phyloP scores from a whole-genome alignment of 1,140 invertebrate species.

The Laupala kohalensis region DNA sequence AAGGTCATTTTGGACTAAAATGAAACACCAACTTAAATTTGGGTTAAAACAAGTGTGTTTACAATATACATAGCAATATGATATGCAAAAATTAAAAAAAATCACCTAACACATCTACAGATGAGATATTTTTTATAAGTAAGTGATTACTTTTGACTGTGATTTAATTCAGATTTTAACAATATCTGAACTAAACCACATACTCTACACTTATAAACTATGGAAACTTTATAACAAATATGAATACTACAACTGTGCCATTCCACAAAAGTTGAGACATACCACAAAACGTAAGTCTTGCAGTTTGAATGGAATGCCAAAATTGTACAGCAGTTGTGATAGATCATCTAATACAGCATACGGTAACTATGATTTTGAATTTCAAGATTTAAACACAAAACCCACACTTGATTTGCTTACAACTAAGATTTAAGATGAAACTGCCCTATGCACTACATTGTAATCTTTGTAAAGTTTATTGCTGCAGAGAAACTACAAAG shows the following conservation, averaged over 20 bases:
- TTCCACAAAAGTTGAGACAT: neutral
- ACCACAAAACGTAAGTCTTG: neutral
- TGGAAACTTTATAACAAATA: conserved; percentile 8
- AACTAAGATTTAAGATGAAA: conserved; percentile 6
- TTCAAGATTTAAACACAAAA: conserved; percentile 5
- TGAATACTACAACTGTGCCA: neutral
- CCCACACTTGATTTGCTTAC: conserved; percentile 3
- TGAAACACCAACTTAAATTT: conserved; percentile 12
- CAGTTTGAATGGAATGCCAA: neutral
- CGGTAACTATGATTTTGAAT: conserved; percentile 6
- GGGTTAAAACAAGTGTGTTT: neutral
- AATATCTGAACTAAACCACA: conserved; percentile 7
- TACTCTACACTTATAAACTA: conserved; percentile 8
- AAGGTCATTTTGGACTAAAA: conserved; percentile 7
- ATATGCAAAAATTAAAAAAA: neutral
- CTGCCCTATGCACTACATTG: conserved; percentile 3
- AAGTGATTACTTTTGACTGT: neutral
- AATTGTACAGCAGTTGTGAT: neutral
- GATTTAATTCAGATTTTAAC: neutral
- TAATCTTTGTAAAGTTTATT: conserved; percentile 13
- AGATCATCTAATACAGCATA: neutral
- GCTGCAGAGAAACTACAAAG: conserved; percentile 14
- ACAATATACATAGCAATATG: conserved; percentile 2
- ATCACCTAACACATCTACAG: conserved; percentile 3
- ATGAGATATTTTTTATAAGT: neutral